Evolutionary conservation across 92 coral and sea anemone genomes (phyloP).

Genomic region (Siderastrea siderea): DNA sequence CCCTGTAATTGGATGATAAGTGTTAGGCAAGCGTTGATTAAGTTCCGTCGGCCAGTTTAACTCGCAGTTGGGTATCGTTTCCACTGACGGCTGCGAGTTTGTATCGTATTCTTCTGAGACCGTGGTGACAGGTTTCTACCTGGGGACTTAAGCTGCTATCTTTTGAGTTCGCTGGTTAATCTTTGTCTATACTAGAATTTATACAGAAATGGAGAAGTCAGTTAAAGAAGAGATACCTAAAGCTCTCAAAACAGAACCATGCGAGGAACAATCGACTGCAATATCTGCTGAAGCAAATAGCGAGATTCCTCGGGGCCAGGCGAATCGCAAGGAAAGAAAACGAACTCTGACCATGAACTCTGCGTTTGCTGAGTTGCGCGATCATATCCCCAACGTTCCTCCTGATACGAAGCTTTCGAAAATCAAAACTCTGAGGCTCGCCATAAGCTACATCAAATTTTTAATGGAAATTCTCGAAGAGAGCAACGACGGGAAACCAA

Average conservation of each 20-base stretch:
- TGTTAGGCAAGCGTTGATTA: conserved; percentile 55
- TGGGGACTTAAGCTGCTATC: not conserved
- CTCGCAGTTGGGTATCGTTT: conserved; percentile 42
- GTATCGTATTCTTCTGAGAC: not conserved
- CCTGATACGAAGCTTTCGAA: conserved; percentile 97
- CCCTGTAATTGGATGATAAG: conserved; percentile 62
- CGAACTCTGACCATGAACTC: conserved; percentile 96
- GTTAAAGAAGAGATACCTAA: conserved; percentile 39
- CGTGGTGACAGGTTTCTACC: not conserved
- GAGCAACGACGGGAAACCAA: conserved; percentile 83
- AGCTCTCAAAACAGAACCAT: conserved; percentile 19
- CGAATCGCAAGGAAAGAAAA: conserved; percentile 95
- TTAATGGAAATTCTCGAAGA: conserved; percentile 93
- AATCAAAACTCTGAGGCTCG: conserved; percentile 95
- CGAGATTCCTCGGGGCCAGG: conserved; percentile 70
- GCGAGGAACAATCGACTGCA: conserved; percentile 33
- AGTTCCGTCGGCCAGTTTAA: conserved; percentile 27
- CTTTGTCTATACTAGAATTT: not conserved
- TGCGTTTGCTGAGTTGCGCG: conserved; percentile 96
- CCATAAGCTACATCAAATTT: conserved; percentile 95
- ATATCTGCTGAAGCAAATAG: conserved; percentile 6
- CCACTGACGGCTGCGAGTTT: conserved; percentile 4
- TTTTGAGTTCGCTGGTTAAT: not conserved
- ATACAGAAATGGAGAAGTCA: conserved; percentile 46
- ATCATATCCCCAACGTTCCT: conserved; percentile 97